Evolutionary conservation across 1,140 invertebrate genomes (phyloP).

Genomic region (Drosophila sp.): DNA sequence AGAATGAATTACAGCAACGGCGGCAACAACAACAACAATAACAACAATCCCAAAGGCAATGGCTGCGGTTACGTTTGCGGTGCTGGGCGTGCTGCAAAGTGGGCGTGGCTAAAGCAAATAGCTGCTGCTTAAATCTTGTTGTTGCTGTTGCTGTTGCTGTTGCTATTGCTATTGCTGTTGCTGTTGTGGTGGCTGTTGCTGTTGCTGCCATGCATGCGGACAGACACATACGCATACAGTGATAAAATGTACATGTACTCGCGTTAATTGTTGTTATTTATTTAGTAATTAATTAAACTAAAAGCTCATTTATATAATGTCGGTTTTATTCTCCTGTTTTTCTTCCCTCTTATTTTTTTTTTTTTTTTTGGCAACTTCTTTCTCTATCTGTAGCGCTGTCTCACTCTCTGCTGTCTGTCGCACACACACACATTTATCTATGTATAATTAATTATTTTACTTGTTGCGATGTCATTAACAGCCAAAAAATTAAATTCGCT

Average conservation of each 20-base stretch:
- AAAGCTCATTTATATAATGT: constrained; percentile 76
- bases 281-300: constrained; percentile 81
- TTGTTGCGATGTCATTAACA: constrained; percentile 61
- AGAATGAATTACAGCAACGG: constrained; percentile 82
- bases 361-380: constrained; percentile 58
- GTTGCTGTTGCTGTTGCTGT: too few species aligned
- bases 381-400: constrained; percentile 3
- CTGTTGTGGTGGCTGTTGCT: constrained; percentile 20
- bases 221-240: constrained; percentile 22
- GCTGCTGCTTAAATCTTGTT: too few species aligned
- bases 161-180: neutral
- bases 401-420: constrained; percentile 3
- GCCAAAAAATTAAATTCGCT: constrained; percentile 69
- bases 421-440: constrained; percentile 75
- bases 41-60: constrained; percentile 41
- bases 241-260: constrained; percentile 11
- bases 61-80: constrained; percentile 22
- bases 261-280: constrained; percentile 44
- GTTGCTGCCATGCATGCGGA: constrained; percentile 62
- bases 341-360: constrained; percentile 23
- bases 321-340: constrained; percentile 71
- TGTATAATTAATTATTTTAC: constrained; percentile 83
- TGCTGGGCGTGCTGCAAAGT: constrained; percentile 2
- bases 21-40: constrained; percentile 34
- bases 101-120: constrained; percentile 15